These are phyloP conservation scores for Xanthorhoe designata DNA, from an alignment of 2,888 invertebrate genomes.

Conservation along the genomic window DNA sequence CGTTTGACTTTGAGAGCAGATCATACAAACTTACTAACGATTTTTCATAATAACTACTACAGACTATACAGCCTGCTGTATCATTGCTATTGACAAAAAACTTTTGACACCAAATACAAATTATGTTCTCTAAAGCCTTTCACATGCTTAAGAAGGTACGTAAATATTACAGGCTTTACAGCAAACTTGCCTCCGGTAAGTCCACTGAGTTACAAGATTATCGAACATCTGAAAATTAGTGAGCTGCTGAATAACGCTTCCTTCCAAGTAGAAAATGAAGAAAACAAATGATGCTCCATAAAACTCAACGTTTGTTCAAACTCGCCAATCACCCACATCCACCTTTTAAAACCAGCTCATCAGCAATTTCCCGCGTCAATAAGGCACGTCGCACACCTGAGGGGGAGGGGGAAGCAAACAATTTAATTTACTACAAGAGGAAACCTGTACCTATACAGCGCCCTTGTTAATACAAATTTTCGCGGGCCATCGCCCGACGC, in stretches of 20 bases:
- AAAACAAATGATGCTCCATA: background rate
- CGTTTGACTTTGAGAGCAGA: too few species aligned
- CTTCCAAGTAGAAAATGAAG: background rate
- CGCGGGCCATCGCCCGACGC: constrained; percentile 57
- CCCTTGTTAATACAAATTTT: constrained; percentile 72
- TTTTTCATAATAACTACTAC: too few species aligned
- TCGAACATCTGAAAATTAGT: too few species aligned
- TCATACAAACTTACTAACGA: too few species aligned
- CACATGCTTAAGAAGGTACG: too few species aligned
- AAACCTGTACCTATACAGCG: constrained; percentile 60
- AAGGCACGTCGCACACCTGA: constrained; percentile 49
- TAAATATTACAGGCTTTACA: too few species aligned
- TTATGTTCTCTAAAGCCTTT: too few species aligned
- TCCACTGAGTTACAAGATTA: too few species aligned
- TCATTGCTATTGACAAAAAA: too few species aligned
- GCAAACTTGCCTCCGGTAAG: too few species aligned
- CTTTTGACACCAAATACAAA: too few species aligned
- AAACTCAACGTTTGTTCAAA: constrained; percentile 13
- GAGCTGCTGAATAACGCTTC: background rate
- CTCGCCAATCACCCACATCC: constrained; percentile 33
- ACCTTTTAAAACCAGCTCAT: constrained; percentile 37
- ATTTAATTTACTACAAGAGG: constrained; percentile 76
- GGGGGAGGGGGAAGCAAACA: constrained; percentile 60
- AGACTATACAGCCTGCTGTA: too few species aligned
- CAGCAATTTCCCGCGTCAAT: constrained; percentile 38